These are phyloP conservation scores for Pomatostomus ruficeps DNA, from an alignment of 2,113 vertebrate species.

Conservation along the genomic window DNA sequence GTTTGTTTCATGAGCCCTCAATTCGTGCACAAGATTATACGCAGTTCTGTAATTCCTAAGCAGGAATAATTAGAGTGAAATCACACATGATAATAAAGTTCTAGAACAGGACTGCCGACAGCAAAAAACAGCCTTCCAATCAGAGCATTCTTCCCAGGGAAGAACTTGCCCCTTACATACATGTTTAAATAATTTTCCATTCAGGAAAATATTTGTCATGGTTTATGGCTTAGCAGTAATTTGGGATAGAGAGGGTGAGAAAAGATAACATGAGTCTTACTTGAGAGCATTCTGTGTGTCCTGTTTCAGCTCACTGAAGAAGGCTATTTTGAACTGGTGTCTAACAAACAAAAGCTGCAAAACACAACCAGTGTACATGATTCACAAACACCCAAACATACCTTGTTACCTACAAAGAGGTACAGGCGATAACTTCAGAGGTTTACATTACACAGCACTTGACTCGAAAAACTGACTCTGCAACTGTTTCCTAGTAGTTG, in stretches of 20 bases:
- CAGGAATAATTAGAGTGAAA: neutral
- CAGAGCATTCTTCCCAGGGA: neutral
- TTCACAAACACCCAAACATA: neutral
- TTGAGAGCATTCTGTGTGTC: slow-evolving; percentile 97
- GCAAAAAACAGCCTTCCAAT: neutral
- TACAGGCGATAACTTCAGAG: neutral
- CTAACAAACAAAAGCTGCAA: slow-evolving; percentile 95
- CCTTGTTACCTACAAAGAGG: neutral
- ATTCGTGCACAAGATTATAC: slow-evolving; percentile 92
- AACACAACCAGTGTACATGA: slow-evolving; percentile 7
- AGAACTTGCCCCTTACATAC: neutral
- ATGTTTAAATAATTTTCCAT: neutral
- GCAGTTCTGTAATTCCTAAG: slow-evolving; percentile 92
- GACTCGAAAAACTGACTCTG: neutral
- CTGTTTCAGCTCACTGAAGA: slow-evolving; percentile 98
- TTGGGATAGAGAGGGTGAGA: neutral
- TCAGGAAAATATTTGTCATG: neutral
- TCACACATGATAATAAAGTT: neutral
- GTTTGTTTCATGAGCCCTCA: slow-evolving; percentile 95
- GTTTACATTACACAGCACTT: neutral
- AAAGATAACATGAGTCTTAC: slow-evolving; percentile 70
- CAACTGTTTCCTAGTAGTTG: neutral
- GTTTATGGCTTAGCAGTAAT: neutral
- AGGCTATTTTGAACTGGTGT: slow-evolving; percentile 98
- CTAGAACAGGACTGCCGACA: neutral